Base-by-base conservation (phyloP, 1,140 invertebrate species). In the Aphis gossypii region DNA sequence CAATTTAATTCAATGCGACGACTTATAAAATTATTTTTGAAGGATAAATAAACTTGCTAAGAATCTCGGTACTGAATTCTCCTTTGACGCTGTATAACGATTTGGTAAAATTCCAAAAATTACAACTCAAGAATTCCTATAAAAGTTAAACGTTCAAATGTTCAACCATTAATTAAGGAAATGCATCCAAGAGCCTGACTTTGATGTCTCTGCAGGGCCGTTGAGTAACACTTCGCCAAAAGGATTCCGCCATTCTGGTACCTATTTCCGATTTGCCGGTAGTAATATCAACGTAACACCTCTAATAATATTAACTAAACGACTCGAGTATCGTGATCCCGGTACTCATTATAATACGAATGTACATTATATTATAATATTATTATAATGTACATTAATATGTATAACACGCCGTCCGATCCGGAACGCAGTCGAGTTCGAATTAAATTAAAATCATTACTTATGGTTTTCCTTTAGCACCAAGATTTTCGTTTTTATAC, bases 331-430 rank as follows among this genome's bases (percentile, higher is more conserved):
- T 41, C 82, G 82, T 9, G 23, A 25, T 5, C 23, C 7, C 38
- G 9, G 83, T 6, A 35, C 14, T 18, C 60, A 14, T 76, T n/a
- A n/a, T n/a, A n/a, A 68, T n/a, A 68, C 14, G 4, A 3, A 4
- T 68, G 30, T 5, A 68, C 3, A 68, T 68, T 60, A 30, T 30
- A 60, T 25, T 56, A 56, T 60, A 56, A 30, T 60, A 30, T 60
- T 4, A 76, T n/a, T 56, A 56, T 11, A 60, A 18, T 76, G 4
- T n/a, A n/a, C 30, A 76, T 76, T 76, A 18, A n/a, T n/a, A n/a
- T 2, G 14, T n/a, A 20, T n/a, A 76, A 0, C 0, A 18, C 0
- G 1, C 14, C n/a, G 14, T 5, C 11, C 3, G 25, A 76, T 18
- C 60, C 30, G 0, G 11, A n/a, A 76, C n/a, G 30, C 14, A 76